A percentile compares a stretch with the other conserved stretches of the same genome.
Evolutionary conservation across 1,140 invertebrate species (phyloP).

Genomic region (Hycleus phaleratus): DNA sequence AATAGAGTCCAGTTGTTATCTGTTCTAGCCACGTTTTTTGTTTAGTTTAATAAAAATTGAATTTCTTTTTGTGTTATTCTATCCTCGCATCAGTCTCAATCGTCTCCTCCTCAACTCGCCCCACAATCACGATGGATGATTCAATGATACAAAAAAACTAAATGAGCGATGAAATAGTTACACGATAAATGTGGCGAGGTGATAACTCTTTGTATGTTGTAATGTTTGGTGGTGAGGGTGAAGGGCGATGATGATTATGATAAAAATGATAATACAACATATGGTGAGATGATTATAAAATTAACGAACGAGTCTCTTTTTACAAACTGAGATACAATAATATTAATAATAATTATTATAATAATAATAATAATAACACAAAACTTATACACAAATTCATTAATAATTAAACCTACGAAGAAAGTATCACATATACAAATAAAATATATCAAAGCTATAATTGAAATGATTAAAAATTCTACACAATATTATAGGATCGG

Average conservation of each 20-base stretch:
- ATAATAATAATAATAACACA: constrained; percentile 24
- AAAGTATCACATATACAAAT: constrained; percentile 42
- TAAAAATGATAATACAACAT: constrained; percentile 5
- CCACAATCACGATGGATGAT: constrained; percentile 9
- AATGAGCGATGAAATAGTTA: not conserved
- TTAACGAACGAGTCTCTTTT: constrained; percentile 13
- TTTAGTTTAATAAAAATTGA: not conserved
- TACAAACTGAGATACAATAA: constrained; percentile 36
- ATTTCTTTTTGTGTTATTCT: no score
- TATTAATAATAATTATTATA: not conserved
- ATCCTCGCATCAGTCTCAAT: constrained; percentile 32
- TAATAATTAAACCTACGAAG: constrained; percentile 38
- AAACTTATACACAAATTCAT: constrained; percentile 39
- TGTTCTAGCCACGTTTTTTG: not conserved
- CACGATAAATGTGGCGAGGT: not conserved
- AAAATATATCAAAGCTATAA: constrained; percentile 25
- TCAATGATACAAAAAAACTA: constrained; percentile 16
- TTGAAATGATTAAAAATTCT: constrained; percentile 20
- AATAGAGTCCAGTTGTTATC: not conserved
- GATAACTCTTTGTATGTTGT: not conserved
- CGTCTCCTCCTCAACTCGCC: constrained; percentile 27
- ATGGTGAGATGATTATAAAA: constrained; percentile 11
- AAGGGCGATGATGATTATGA: constrained; percentile 15
- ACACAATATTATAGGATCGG: constrained; percentile 30
- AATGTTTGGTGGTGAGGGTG: constrained; percentile 15